Evolutionary conservation across 2,888 invertebrate species (phyloP).

Genomic region (Noctua pronuba): DNA sequence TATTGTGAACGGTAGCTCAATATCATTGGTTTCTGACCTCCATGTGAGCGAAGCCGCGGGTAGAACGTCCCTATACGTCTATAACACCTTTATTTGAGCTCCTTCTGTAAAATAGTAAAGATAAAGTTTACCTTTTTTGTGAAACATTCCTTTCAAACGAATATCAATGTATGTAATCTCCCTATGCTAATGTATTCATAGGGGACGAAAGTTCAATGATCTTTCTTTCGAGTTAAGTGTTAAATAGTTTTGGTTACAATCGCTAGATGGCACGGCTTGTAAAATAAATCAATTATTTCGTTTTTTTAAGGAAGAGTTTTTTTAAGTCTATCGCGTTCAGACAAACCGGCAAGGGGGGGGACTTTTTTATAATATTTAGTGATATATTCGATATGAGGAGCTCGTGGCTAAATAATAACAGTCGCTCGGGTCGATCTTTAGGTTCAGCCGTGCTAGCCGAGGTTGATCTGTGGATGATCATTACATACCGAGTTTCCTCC

Average conservation of each 20-base stretch:
- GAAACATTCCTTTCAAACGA: background rate
- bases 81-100: background rate
- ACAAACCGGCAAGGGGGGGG: background rate
- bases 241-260: constrained; percentile 28
- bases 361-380: background rate
- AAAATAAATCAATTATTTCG: too few relatives aligned
- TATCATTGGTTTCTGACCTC: background rate
- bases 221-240: constrained; percentile 3
- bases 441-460: too few relatives aligned
- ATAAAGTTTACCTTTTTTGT: background rate
- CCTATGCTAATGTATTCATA: constrained; percentile 20
- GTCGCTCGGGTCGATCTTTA: too few relatives aligned
- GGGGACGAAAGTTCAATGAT: constrained; percentile 52
- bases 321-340: background rate
- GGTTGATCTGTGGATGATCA: too few relatives aligned
- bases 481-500: too few relatives aligned
- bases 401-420: too few relatives aligned
- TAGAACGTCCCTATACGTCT: too few relatives aligned
- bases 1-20: constrained; percentile 35
- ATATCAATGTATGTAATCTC: constrained; percentile 4
- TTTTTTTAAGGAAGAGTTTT: background rate
- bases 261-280: constrained; percentile 55
- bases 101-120: background rate
- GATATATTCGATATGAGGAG: too few relatives aligned
- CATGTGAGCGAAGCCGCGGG: background rate